These are phyloP conservation scores for Trichacis sp. DNA, from an alignment of 2,888 invertebrate genomes.

Conservation along the genomic window DNA sequence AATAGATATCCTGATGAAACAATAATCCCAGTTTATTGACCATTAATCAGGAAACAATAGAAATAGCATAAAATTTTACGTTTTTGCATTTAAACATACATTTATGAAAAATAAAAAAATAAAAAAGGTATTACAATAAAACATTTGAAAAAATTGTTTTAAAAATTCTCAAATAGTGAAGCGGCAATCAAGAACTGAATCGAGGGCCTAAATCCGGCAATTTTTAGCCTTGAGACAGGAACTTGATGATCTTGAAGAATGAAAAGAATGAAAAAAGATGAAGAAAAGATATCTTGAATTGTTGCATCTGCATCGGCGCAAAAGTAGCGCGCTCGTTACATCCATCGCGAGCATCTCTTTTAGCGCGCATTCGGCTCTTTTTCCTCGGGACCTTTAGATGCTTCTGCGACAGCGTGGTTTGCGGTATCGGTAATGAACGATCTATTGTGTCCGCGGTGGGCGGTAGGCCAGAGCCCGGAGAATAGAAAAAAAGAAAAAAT, in stretches of 20 bases:
- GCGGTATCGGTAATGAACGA: slow-evolving; percentile 65
- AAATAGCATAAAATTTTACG: too few species aligned
- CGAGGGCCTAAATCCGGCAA: neutral
- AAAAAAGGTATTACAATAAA: too few species aligned
- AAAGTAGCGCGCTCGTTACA: slow-evolving; percentile 47
- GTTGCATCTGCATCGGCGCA: slow-evolving; percentile 25
- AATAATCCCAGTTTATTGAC: too few species aligned
- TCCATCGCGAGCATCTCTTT: slow-evolving; percentile 41
- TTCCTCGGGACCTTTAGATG: slow-evolving; percentile 12
- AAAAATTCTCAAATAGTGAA: neutral
- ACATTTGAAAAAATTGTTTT: too few species aligned
- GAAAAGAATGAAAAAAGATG: neutral
- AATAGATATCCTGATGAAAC: too few species aligned
- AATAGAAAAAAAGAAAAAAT: slow-evolving; percentile 17
- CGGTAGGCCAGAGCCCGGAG: slow-evolving; percentile 32
- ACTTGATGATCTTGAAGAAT: neutral
- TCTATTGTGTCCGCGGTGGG: slow-evolving; percentile 60
- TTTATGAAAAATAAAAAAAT: too few species aligned
- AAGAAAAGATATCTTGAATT: neutral
- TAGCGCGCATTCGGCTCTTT: slow-evolving; percentile 38
- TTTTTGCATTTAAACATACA: too few species aligned
- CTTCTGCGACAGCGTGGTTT: slow-evolving; percentile 14
- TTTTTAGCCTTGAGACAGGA: neutral
- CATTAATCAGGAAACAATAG: too few species aligned
- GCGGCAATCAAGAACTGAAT: slow-evolving; percentile 2